These are phyloP conservation scores for Morpho helenor DNA, from an alignment of 2,888 invertebrate genomes.

Conservation along the genomic window DNA sequence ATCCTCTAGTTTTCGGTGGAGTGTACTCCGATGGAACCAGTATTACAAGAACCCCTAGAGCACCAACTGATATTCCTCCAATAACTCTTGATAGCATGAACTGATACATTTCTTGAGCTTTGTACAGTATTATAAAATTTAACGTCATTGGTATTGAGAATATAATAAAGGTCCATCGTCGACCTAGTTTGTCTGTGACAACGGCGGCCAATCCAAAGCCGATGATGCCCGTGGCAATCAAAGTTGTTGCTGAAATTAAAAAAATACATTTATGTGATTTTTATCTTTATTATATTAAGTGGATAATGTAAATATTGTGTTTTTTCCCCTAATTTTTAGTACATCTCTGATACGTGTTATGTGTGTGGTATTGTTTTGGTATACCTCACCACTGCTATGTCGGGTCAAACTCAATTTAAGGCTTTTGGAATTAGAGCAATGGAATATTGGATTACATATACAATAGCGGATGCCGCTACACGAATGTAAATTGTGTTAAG, in stretches of 20 bases:
- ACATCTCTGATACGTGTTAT: too few species aligned
- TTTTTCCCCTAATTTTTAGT: too few species aligned
- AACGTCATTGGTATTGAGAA: conserved; percentile 15
- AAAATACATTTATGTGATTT: background rate
- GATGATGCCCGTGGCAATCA: conserved; percentile 9
- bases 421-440: too few species aligned
- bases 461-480: too few species aligned
- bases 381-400: too few species aligned
- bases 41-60: conserved; percentile 11
- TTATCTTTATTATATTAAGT: too few species aligned
- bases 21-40: conserved; percentile 22
- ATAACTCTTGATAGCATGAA: conserved; percentile 23
- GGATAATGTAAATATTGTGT: too few species aligned
- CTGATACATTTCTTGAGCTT: conserved; percentile 8
- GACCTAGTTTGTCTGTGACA: conserved; percentile 22
- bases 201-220: conserved; percentile 17
- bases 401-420: too few species aligned
- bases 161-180: conserved; percentile 16
- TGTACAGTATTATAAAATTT: conserved; percentile 23
- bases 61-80: conserved; percentile 21
- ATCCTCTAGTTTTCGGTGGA: conserved; percentile 17
- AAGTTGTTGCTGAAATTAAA: conserved; percentile 18
- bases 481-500: too few species aligned
- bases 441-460: too few species aligned
- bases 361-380: too few species aligned